A percentile compares a stretch with the other conserved stretches of the same genome.
phyloP scores from a whole-genome alignment of 1,140 invertebrate genomes.

The Solenopsis fugax region DNA sequence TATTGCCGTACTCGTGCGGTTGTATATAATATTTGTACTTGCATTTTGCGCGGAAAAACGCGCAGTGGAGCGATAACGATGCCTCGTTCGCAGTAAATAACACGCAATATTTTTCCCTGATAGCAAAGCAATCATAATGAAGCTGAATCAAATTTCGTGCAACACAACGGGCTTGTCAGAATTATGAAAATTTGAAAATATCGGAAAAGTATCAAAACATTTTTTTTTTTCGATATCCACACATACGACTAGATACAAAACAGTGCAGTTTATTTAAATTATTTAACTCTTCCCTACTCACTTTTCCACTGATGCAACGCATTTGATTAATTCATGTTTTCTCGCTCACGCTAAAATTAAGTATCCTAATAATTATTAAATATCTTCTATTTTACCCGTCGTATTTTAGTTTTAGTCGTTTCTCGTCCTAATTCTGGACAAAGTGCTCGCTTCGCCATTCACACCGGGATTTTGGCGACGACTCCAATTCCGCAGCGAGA shows the following conservation, averaged over 20 bases:
- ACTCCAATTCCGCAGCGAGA: conserved; percentile 21
- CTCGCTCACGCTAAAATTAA: background rate
- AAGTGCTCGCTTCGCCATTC: conserved; percentile 2
- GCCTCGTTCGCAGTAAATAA: conserved; percentile 2
- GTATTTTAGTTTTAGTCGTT: background rate
- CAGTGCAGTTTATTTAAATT: background rate
- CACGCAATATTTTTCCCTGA: background rate
- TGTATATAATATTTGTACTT: conserved; percentile 49
- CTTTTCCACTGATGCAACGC: background rate
- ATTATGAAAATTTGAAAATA: conserved; percentile 3
- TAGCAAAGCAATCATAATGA: conserved; percentile 8
- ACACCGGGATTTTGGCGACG: conserved; percentile 33
- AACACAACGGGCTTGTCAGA: background rate
- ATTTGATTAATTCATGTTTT: background rate
- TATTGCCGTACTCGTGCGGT: background rate
- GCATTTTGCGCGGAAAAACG: background rate
- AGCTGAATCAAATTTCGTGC: conserved; percentile 23
- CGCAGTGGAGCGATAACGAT: conserved; percentile 13
- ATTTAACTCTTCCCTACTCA: background rate
- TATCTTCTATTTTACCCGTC: background rate
- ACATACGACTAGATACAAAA: background rate
- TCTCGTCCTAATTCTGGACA: conserved; percentile 17
- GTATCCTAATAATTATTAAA: background rate
- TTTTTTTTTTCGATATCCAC: background rate
- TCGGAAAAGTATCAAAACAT: background rate